phyloP scores from a whole-genome alignment of 30 jellyfish, hydroid and myxozoan species.

The Chironex yamaguchii region DNA sequence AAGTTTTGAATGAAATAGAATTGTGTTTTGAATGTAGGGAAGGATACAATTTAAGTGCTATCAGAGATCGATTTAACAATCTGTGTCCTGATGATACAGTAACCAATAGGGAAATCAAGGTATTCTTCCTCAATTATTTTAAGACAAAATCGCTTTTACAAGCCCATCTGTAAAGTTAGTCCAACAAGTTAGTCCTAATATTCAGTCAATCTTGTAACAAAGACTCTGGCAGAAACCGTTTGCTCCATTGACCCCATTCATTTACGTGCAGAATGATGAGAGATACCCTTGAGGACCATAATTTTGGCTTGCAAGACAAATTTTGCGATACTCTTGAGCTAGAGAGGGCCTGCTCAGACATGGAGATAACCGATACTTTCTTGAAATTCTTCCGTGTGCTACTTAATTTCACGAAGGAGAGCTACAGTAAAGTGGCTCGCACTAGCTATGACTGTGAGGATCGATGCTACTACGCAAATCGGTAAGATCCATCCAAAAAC shows the following conservation, averaged over 20 bases:
- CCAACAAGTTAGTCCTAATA: neutral
- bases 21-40: too few relatives aligned
- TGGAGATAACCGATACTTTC: neutral
- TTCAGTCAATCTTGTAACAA: conserved; percentile 1
- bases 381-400: neutral
- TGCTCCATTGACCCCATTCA: conserved; percentile 1
- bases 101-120: neutral
- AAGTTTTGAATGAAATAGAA: too few relatives aligned
- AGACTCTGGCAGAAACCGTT: neutral
- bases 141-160: neutral
- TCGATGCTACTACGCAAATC: neutral
- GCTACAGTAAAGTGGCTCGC: too few relatives aligned
- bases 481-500: conserved; percentile 5
- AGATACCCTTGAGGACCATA: conserved; percentile 5
- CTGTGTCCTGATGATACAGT: neutral
- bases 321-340: conserved; percentile 8
- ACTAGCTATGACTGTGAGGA: too few relatives aligned
- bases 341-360: conserved; percentile 1
- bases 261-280: neutral
- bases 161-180: conserved; percentile 12
- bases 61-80: too few relatives aligned
- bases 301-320: neutral
- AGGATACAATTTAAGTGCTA: too few relatives aligned
- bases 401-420: neutral
- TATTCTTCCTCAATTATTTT: neutral